These are phyloP conservation scores for Periophthalmus modestus DNA, from an alignment of 2,113 vertebrate species.

Conservation along the genomic window DNA sequence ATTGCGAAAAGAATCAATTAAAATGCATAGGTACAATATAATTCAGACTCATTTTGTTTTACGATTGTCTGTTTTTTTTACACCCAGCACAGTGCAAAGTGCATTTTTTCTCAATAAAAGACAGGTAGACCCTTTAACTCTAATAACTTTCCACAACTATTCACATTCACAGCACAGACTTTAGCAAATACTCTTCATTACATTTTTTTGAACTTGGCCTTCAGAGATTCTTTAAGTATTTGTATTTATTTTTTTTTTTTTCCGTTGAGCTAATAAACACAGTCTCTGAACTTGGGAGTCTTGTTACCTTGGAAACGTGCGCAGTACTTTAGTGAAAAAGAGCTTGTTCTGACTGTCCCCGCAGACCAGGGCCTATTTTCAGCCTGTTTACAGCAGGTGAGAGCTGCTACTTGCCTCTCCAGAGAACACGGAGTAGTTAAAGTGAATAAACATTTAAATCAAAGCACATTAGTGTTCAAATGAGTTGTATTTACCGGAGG, in stretches of 20 bases:
- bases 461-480: slow-evolving; percentile 11
- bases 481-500: slow-evolving; percentile 2
- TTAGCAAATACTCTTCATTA: background rate
- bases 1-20: no score
- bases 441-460: slow-evolving; percentile 9
- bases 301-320: slow-evolving; percentile 2
- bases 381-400: slow-evolving; percentile 7
- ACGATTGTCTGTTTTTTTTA: no score
- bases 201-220: background rate
- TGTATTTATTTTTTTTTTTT: no score
- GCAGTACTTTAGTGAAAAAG: background rate
- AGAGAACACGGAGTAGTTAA: background rate
- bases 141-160: background rate
- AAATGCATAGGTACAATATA: no score
- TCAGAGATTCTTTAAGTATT: background rate
- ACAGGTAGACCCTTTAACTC: no score
- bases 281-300: background rate
- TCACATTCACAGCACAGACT: background rate
- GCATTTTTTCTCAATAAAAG: no score
- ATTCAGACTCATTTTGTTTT: no score
- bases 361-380: slow-evolving; percentile 2
- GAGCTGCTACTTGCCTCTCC: background rate
- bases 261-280: background rate
- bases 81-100: no score
- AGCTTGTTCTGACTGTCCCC: background rate